A percentile compares a stretch with the other conserved stretches of the same genome.
Conservation (phyloP, 2,888 invertebrate species). For the Eupithecia tripunctaria region DNA sequence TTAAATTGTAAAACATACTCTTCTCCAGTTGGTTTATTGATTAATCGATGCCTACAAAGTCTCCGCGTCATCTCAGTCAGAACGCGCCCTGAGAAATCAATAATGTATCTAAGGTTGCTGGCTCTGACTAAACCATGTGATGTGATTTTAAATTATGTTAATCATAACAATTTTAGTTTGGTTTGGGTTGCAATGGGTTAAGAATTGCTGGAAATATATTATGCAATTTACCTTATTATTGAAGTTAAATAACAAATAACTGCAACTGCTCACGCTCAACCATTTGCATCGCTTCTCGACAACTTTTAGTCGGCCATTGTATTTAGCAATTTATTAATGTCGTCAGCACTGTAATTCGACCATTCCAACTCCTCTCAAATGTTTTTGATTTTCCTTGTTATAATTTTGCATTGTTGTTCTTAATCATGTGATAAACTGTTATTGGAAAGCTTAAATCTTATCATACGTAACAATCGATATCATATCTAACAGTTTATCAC, state of each 20-base stretch:
- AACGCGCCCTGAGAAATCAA: not conserved
- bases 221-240: not conserved
- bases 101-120: constrained; percentile 5
- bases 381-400: constrained; percentile 21
- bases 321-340: constrained; percentile 13
- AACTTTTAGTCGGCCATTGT: constrained; percentile 3
- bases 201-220: not conserved
- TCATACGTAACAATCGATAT: constrained; percentile 7
- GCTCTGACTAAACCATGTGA: constrained; percentile 18
- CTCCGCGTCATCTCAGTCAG: not conserved
- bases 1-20: not conserved
- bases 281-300: not conserved
- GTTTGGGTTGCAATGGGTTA: constrained; percentile 20
- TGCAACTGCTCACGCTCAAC: not conserved
- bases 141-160: constrained; percentile 10
- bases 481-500: constrained; percentile 27
- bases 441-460: constrained; percentile 5
- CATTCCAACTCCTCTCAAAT: constrained; percentile 27
- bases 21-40: not conserved
- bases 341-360: not conserved
- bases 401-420: constrained; percentile 20
- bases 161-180: constrained; percentile 16
- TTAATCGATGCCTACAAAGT: not conserved
- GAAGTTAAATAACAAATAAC: not conserved
- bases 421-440: constrained; percentile 25